Base-by-base conservation (phyloP, 2,113 vertebrate genomes). In the Gambusia holbrooki region DNA sequence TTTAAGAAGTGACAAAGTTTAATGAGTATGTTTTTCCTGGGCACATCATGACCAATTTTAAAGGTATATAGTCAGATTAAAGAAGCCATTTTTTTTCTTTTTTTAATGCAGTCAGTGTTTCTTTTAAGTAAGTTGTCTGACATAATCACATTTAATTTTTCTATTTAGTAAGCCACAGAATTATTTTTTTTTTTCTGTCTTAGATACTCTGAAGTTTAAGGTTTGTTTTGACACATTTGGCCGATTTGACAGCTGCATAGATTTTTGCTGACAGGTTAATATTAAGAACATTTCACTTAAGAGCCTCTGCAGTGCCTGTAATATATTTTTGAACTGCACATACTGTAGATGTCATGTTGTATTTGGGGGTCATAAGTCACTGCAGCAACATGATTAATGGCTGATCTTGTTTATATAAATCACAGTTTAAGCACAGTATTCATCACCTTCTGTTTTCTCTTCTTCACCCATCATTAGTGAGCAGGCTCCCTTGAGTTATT, bases 381-480 rank as follows among this genome's bases (percentile, higher is more conserved):
- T 78, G 66, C 74, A 33, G n/a, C 27, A 80, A 92, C 88, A 88
- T 92, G 91, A 93, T 90, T 66, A 88, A 92, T 90, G 82, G 73
- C 22, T 72, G 61, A 85, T 88, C 75, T 71, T 80, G 77, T 90
- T 90, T 80, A 72, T 86, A 92, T 93, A 85, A 90, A 92, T 92
- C 90, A 90, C 61, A 27, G 29, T 88, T 85, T 88, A 86, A 89
- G 81, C 85, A 83, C 70, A 79, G 81, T 54, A 63, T 91, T 89
- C 67, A 84, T 89, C 87, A 89, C 86, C 89, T 87, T 91, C 76
- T 81, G 76, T 90, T 92, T 90, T 88, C 72, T 78, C 83, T 73
- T 86, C 72, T 90, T 89, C 84, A 87, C 85, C 83, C 89, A 80
- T 90, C 88, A 88, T 93, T 91, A 90, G 86, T 74, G 80, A 82